Conservation (phyloP, 2,113 vertebrate genomes). For the Aegotheles bennettii region DNA sequence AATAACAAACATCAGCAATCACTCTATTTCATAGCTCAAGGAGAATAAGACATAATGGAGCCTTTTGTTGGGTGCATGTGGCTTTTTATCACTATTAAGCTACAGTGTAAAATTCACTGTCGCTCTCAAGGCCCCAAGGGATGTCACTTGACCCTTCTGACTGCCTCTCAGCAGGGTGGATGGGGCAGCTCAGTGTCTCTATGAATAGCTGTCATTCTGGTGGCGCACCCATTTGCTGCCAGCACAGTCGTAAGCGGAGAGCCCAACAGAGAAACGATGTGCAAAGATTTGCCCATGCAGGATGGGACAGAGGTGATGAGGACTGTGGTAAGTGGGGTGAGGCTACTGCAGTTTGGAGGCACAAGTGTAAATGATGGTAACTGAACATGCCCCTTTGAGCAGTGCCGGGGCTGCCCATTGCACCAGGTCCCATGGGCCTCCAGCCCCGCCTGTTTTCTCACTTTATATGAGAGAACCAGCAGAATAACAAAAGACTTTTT, state of each 20-base stretch:
- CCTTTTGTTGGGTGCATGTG: background rate
- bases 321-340: background rate
- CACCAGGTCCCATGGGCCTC: background rate
- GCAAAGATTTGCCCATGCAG: rapidly evolving
- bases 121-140: background rate
- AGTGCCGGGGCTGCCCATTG: background rate
- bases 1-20: background rate
- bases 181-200: background rate
- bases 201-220: background rate
- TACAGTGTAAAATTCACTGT: background rate
- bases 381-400: background rate
- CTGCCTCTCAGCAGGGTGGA: background rate
- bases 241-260: rapidly evolving
- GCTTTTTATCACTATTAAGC: background rate
- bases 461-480: background rate
- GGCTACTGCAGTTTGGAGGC: background rate
- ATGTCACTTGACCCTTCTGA: background rate
- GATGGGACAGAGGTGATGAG: background rate
- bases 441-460: background rate
- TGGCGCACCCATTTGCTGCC: rapidly evolving
- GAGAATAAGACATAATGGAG: background rate
- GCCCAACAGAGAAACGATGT: rapidly evolving
- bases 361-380: background rate
- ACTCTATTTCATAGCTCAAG: background rate
- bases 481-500: background rate